Evolutionary conservation across 1,140 invertebrate genomes (phyloP), one percentile per base, ranked within the genome.

Genomic region (Eumeta japonica): DNA sequence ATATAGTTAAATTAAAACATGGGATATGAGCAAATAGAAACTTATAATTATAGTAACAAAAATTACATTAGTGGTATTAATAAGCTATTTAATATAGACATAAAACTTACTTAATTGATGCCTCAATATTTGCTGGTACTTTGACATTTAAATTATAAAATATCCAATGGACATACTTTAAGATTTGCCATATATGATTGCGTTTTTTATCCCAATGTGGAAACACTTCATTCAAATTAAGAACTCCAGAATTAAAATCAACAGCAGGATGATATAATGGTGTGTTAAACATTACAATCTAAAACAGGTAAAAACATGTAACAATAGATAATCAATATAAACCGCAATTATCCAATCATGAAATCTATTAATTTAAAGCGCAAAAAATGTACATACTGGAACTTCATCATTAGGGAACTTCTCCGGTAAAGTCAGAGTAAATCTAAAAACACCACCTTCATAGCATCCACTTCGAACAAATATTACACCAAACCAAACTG

Each of bases 401-500:
- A 85, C 85, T 62, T 84, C 85, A 50, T 86, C 85, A 74, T 92
- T 85, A 11, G 93, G 93, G 75, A 94, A 97, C 51, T 84, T 86
- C 50, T 91, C 86, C 42, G 92, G 89, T 59, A 97, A 81, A 37
- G 81, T 79, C 42, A 97, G 75, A 35, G 82, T 87, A 71, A 97
- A 97, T 51, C 92, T 83, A 60, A 96, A 94, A 11, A 95, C 80
- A 41, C 88, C 92, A 41, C 89, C 89, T 77, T 87, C 83, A 73
- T 95, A 97, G 36, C 85, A 75, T 13, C 92, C 92, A 66, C 87
- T 83, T 50, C 90, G 81, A 38, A 95, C 82, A 78, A 96, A 97
- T 54, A 95, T 81, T 10, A 96, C 87, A 43, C 93, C 94, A 80
- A 89, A 93, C 93, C 93, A 97, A 47, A 89, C 91, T 94, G 62